Evolutionary conservation across 2,888 invertebrate species (phyloP).

Genomic region (Atethmia centrago): DNA sequence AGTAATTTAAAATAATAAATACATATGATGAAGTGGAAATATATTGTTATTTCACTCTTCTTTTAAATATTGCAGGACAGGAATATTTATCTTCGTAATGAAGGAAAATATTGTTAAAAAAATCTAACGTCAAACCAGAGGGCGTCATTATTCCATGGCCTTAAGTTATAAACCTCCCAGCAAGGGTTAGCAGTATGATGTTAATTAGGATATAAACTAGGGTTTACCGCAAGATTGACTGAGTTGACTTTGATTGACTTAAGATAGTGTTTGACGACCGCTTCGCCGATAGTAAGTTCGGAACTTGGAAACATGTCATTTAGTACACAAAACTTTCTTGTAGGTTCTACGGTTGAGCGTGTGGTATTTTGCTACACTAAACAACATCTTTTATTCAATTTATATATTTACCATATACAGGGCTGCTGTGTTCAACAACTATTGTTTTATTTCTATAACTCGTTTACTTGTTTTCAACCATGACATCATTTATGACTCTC

Average conservation of each 20-base stretch:
- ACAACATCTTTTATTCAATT: no score
- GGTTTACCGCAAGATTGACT: conserved; percentile 45
- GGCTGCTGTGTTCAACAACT: no score
- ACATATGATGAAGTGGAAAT: no score
- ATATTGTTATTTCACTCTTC: no score
- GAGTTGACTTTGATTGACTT: conserved; percentile 54
- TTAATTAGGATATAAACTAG: conserved; percentile 44
- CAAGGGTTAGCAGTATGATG: conserved; percentile 11
- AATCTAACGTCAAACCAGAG: not conserved
- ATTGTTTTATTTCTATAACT: no score
- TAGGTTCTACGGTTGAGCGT: not conserved
- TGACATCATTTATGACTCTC: no score
- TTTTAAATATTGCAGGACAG: no score
- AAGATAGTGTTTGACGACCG: conserved; percentile 51
- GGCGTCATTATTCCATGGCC: not conserved
- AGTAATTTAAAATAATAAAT: no score
- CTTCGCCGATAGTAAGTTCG: conserved; percentile 37
- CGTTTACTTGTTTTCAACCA: no score
- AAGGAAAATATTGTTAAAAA: not conserved
- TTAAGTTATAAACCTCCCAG: not conserved
- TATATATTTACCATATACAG: no score
- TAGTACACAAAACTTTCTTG: no score
- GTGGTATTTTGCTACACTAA: no score
- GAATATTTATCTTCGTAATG: not conserved
- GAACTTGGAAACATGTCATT: conserved; percentile 33